These are phyloP conservation scores for Argopecten irradians DNA, from an alignment of 1,140 invertebrate genomes.

Conservation along the genomic window DNA sequence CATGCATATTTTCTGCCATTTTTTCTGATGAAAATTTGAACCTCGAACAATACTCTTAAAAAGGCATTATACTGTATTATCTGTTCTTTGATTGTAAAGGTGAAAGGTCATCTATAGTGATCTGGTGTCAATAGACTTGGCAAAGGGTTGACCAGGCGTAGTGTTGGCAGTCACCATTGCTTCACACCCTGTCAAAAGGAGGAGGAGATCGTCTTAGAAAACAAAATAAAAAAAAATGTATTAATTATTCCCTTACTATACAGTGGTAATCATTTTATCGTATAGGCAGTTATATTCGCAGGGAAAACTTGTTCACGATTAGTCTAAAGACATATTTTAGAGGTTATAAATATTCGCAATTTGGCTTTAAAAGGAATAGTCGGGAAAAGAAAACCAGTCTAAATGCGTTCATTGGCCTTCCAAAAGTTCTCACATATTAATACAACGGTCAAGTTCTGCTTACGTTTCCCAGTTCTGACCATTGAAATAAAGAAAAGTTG, in stretches of 20 bases:
- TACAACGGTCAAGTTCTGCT: no score
- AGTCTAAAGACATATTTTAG: no score
- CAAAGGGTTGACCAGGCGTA: neutral
- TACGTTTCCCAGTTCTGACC: no score
- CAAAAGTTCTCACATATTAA: no score
- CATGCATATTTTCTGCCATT: constrained; percentile 3
- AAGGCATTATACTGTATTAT: neutral
- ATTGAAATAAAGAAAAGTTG: no score
- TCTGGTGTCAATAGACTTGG: neutral
- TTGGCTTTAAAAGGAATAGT: no score
- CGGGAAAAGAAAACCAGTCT: no score
- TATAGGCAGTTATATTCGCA: no score
- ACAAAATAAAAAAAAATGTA: neutral
- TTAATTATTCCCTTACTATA: neutral
- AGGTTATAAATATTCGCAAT: no score
- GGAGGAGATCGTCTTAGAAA: constrained; percentile 7
- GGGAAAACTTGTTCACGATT: no score
- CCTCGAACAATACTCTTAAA: neutral
- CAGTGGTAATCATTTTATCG: no score
- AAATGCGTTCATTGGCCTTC: no score
- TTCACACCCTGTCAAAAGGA: neutral
- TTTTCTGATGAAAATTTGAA: neutral
- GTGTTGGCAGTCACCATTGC: neutral
- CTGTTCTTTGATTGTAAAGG: neutral
- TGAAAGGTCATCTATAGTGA: neutral